Evolutionary conservation across 2,797 vertebrate species (phyloP).

Genomic region (Philypnodon macrostomus): DNA sequence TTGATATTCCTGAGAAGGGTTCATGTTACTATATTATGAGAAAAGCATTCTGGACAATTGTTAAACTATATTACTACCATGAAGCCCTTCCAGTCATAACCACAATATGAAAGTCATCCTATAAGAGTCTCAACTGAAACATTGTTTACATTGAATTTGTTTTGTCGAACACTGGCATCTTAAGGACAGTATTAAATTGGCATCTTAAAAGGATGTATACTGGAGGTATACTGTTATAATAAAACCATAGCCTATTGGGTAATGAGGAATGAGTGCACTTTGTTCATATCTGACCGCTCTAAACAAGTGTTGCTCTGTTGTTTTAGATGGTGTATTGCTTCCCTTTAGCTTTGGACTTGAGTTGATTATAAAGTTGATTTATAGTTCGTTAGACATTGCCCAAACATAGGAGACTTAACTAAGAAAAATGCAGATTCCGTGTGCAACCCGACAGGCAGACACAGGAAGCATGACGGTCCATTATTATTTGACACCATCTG

Average conservation of each 20-base stretch:
- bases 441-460: conserved; percentile 19
- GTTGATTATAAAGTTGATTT: no score
- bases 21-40: no score
- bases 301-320: no score
- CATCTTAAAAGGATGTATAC: background rate
- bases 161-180: conserved; percentile 7
- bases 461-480: conserved; percentile 34
- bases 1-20: no score
- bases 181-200: background rate
- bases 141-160: background rate
- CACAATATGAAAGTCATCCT: background rate
- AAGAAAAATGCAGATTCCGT: conserved; percentile 16
- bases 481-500: conserved; percentile 52
- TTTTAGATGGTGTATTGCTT: conserved; percentile 1
- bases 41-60: no score
- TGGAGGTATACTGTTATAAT: background rate
- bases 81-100: background rate
- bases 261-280: background rate
- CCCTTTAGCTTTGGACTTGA: conserved; percentile 9
- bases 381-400: conserved; percentile 21
- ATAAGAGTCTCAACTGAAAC: background rate
- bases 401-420: conserved; percentile 8
- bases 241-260: conserved; percentile 4
- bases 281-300: no score
- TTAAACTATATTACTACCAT: no score